Percentiles rank a stretch among this genome's conserved stretches.
phyloP scores from a whole-genome alignment of 2,797 vertebrate genomes.

The Meda fulgida region DNA sequence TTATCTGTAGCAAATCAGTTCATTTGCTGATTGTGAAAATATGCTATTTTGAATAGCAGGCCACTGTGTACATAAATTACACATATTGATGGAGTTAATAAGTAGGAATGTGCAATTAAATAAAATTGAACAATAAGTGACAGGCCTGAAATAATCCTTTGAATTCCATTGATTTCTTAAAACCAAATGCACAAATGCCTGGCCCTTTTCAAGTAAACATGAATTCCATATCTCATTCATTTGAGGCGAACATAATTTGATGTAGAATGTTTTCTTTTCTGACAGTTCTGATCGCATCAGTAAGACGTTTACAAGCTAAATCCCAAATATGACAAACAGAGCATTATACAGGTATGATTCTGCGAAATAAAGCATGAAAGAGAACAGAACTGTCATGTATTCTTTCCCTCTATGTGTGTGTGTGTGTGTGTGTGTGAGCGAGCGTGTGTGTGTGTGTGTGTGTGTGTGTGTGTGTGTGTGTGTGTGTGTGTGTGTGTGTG shows the following conservation, averaged over 20 bases:
- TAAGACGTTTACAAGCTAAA: neutral
- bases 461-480: slow-evolving; percentile 25
- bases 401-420: neutral
- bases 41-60: slow-evolving; percentile 13
- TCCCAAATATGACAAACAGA: slow-evolving; percentile 7
- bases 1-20: neutral
- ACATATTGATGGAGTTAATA: neutral
- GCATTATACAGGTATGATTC: neutral
- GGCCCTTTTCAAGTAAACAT: neutral
- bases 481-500: neutral
- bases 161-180: neutral
- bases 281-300: slow-evolving; percentile 16
- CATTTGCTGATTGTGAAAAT: slow-evolving; percentile 1
- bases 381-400: slow-evolving; percentile 23
- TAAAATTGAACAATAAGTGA: neutral
- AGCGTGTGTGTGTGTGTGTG: neutral
- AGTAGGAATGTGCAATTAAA: neutral
- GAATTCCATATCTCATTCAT: neutral
- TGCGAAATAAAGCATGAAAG: slow-evolving; percentile 33
- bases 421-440: slow-evolving; percentile 19
- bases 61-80: neutral
- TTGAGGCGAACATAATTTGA: slow-evolving; percentile 5
- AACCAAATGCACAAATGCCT: neutral
- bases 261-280: slow-evolving; percentile 1
- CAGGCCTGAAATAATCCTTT: neutral